These are phyloP conservation scores for Oreochromis tanganicae DNA, from an alignment of 2,113 vertebrate species.

Conservation along the genomic window DNA sequence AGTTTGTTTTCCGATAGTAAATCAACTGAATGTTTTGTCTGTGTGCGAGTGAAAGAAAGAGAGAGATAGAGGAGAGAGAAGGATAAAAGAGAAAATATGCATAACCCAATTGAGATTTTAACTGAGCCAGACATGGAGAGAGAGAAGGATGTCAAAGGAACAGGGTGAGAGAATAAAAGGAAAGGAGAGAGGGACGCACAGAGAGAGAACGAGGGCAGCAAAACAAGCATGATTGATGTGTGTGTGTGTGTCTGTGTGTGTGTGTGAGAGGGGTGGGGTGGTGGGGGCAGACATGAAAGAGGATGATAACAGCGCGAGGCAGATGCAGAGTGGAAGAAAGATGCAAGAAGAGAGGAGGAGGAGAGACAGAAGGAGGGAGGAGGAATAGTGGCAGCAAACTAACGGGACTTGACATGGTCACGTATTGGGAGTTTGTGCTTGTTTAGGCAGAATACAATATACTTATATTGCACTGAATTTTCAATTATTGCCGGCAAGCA, in stretches of 20 bases:
- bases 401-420: slow-evolving; percentile 32
- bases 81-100: slow-evolving; percentile 54
- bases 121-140: slow-evolving; percentile 46
- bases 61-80: neutral
- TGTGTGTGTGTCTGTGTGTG: neutral
- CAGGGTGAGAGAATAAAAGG: slow-evolving; percentile 16
- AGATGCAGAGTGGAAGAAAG: slow-evolving; percentile 17
- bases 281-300: slow-evolving; percentile 45
- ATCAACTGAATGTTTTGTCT: slow-evolving; percentile 26
- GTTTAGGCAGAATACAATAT: slow-evolving; percentile 45
- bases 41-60: neutral
- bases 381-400: neutral
- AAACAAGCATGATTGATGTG: slow-evolving; percentile 27
- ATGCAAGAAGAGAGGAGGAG: slow-evolving; percentile 2
- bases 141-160: slow-evolving; percentile 31
- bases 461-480: slow-evolving; percentile 47
- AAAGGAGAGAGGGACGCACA: neutral
- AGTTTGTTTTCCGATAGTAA: slow-evolving; percentile 51
- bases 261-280: neutral
- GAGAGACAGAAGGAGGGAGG: slow-evolving; percentile 7
- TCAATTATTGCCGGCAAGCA: slow-evolving; percentile 47
- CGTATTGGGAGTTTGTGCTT: slow-evolving; percentile 35
- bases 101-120: slow-evolving; percentile 48
- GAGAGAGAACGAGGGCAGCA: slow-evolving; percentile 7
- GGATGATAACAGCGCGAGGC: slow-evolving; percentile 24